Evolutionary conservation across 2,888 invertebrate species (phyloP).

Genomic region (Phlogophora meticulosa): DNA sequence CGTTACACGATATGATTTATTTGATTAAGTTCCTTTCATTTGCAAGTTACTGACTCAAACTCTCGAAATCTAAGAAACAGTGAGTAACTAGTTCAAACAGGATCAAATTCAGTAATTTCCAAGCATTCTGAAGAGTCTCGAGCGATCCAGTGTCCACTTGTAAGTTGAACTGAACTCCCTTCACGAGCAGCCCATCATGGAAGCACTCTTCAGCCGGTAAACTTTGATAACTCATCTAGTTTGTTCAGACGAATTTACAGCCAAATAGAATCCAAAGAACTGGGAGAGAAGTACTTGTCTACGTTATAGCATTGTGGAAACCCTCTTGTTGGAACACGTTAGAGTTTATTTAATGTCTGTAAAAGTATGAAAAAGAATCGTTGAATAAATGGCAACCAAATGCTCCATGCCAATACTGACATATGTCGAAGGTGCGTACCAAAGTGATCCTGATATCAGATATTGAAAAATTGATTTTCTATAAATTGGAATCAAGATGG

Average conservation of each 20-base stretch:
- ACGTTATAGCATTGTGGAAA: slow-evolving; percentile 9
- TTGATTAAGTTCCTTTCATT: slow-evolving; percentile 46
- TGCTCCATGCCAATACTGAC: neutral
- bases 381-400: neutral
- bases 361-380: neutral
- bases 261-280: slow-evolving; percentile 30
- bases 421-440: slow-evolving; percentile 2
- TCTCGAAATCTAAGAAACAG: slow-evolving; percentile 58
- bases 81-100: slow-evolving; percentile 58
- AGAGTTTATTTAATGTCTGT: too few relatives aligned
- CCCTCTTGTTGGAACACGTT: neutral
- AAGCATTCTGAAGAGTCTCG: slow-evolving; percentile 57
- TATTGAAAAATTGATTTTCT: slow-evolving; percentile 63
- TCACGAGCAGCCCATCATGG: slow-evolving; percentile 55
- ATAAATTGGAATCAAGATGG: slow-evolving; percentile 63
- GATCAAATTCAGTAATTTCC: slow-evolving; percentile 60
- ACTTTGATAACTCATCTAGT: slow-evolving; percentile 61
- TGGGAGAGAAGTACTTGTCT: slow-evolving; percentile 1
- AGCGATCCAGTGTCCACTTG: slow-evolving; percentile 60
- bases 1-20: slow-evolving; percentile 9
- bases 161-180: slow-evolving; percentile 61
- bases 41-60: slow-evolving; percentile 35
- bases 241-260: slow-evolving; percentile 44
- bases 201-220: slow-evolving; percentile 54
- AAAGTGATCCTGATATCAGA: slow-evolving; percentile 43